Conservation (phyloP, 37 sponge, comb jelly and placozoan genomes). For the Agelas oroides region DNA sequence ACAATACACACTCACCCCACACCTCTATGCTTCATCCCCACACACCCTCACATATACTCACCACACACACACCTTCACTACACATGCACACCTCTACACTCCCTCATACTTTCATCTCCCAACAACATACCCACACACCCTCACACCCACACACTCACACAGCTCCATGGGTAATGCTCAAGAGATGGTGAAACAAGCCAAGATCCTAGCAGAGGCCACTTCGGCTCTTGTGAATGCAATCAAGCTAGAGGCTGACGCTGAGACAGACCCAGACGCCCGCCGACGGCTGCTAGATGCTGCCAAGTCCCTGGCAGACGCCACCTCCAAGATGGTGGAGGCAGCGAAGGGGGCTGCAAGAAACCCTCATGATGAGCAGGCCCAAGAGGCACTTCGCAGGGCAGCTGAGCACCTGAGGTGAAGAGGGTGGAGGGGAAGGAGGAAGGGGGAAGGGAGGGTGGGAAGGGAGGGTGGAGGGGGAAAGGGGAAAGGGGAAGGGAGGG, state of each 20-base stretch:
- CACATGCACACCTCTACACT: too few species aligned
- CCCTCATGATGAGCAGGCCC: slow-evolving; percentile 75
- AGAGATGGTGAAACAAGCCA: slow-evolving; percentile 96
- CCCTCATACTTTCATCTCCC: too few species aligned
- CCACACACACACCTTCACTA: too few species aligned
- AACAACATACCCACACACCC: too few species aligned
- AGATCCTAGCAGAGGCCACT: slow-evolving; percentile 87
- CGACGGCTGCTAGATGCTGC: slow-evolving; percentile 85
- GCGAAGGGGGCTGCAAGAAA: slow-evolving; percentile 90
- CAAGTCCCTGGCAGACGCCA: slow-evolving; percentile 92
- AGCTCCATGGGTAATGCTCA: slow-evolving; percentile 91
- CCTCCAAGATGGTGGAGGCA: slow-evolving; percentile 95
- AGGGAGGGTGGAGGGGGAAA: too few species aligned
- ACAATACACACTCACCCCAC: background rate
- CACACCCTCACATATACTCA: background rate
- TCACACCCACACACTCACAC: background rate
- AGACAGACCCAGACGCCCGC: slow-evolving; percentile 86
- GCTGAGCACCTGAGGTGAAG: slow-evolving; percentile 78
- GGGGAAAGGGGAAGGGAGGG: background rate
- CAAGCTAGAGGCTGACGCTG: slow-evolving; percentile 87
- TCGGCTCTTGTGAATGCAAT: slow-evolving; percentile 84
- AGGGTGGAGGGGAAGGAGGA: background rate
- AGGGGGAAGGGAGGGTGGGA: too few species aligned
- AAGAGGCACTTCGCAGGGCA: slow-evolving; percentile 73
- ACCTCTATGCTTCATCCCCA: background rate